Evolutionary conservation across 2,113 vertebrate species (phyloP), one percentile per base, ranked within the genome.

Genomic region (Euleptes europaea): DNA sequence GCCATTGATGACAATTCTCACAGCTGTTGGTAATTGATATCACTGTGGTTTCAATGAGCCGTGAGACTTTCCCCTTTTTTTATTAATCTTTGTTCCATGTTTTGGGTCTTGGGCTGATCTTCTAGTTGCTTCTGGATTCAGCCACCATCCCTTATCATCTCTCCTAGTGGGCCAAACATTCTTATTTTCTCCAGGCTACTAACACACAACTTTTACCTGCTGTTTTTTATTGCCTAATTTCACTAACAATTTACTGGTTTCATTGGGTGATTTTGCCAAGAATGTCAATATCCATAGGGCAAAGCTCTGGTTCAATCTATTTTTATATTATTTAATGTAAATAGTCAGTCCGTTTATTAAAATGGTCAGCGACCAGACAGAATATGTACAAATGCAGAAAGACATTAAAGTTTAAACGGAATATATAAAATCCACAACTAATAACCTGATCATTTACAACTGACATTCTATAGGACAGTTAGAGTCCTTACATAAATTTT

Each of bases 131-230:
- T 19, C 71, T 40, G 74, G 51, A 65, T n/a, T 28, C 15, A 51
- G 31, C 33, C 1, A 40, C 9, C 31, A 42, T 23, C 13, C 54
- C 44, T 75, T 57, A 26, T 38, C 0, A 1, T 21, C 33, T 19
- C 6, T 19, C 6, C 17, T 44, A 47, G n/a, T n/a, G 42, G 77
- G 17, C 35, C 31, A 31, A 33, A 26, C 6, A 63, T 9, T 49
- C 35, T 11, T 63, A 14, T 38, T 51, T 8, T 26, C 15, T 17
- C 47, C 23, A 5, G 78, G 75, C 6, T 2, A 38, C 19, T 67
- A 28, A 5, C 28, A 42, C 19, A 42, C 42, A 69, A 67, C 80
- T 92, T 70, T 15, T 81, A 88, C 86, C 88, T 83, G 88, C 88
- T 14, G 78, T 66, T 65, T 57, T 23, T 51, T 12, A 31, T 57